Evolutionary conservation across 2,888 invertebrate species (phyloP).

Genomic region (Macaria liturata): DNA sequence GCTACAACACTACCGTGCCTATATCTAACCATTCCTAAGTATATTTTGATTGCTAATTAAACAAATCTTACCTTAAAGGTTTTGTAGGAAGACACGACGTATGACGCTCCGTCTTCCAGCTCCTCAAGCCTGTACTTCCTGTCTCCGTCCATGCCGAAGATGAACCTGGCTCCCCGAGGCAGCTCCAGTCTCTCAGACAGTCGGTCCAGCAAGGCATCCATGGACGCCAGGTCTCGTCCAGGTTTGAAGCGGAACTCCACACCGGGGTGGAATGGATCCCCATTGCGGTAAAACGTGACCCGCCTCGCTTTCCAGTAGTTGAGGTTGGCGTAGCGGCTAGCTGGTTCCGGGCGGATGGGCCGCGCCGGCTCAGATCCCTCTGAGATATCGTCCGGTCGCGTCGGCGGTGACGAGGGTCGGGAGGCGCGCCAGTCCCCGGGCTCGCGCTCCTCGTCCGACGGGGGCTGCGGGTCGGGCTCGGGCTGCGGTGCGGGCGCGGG

Average conservation of each 20-base stretch:
- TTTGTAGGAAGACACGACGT: constrained; percentile 96
- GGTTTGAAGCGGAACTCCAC: constrained; percentile 94
- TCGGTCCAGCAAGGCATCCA: constrained; percentile 93
- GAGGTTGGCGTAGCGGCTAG: constrained; percentile 89
- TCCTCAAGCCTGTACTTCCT: constrained; percentile 93
- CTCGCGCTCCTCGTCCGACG: constrained; percentile 79
- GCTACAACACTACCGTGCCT: no score
- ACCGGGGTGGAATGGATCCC: constrained; percentile 95
- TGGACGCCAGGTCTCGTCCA: constrained; percentile 92
- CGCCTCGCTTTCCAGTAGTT: constrained; percentile 94
- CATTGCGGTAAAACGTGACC: constrained; percentile 96
- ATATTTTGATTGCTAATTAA: no score
- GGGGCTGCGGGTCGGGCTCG: constrained; percentile 61
- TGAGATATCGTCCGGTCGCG: constrained; percentile 72
- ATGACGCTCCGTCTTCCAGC: constrained; percentile 94
- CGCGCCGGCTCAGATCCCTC: constrained; percentile 78
- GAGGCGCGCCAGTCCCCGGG: constrained; percentile 81
- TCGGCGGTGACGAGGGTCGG: constrained; percentile 69
- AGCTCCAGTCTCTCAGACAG: constrained; percentile 94
- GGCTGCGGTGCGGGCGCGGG: constrained; percentile 69
- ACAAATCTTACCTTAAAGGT: constrained; percentile 89
- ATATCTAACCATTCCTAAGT: no score
- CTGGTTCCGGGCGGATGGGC: constrained; percentile 82
- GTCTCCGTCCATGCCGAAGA: constrained; percentile 96
- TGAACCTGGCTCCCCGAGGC: constrained; percentile 93